These are phyloP conservation scores for Chloropsis hardwickii DNA, from an alignment of 2,113 vertebrate genomes.

Conservation along the genomic window DNA sequence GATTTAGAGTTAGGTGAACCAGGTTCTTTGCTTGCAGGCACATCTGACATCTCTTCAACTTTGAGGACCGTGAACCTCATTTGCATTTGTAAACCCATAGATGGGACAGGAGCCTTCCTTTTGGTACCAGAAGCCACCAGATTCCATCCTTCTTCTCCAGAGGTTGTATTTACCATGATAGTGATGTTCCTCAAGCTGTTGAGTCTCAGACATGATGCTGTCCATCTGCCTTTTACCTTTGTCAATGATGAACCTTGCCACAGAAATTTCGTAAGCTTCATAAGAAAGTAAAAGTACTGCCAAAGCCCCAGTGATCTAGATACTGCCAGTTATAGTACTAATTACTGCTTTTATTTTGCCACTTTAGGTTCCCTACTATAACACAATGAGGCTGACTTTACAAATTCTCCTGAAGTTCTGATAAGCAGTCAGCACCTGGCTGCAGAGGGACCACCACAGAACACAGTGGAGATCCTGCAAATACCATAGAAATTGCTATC, in stretches of 20 bases:
- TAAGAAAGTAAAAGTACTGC: background rate
- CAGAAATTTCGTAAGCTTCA: background rate
- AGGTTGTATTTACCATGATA: background rate
- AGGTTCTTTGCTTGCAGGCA: background rate
- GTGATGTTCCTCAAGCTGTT: background rate
- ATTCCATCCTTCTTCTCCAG: background rate
- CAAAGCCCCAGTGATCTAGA: background rate
- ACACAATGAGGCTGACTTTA: background rate
- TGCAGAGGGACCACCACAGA: background rate
- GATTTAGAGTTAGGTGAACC: background rate
- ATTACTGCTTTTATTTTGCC: background rate
- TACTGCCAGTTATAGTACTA: background rate
- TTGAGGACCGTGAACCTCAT: background rate
- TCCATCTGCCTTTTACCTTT: background rate
- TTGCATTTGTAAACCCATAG: background rate
- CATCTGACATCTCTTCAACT: background rate
- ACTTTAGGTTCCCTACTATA: background rate
- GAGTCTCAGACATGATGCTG: background rate
- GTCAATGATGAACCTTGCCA: background rate
- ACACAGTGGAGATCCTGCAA: background rate
- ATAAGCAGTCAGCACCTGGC: background rate
- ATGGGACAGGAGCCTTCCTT: background rate
- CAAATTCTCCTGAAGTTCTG: background rate
- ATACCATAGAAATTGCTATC: background rate
- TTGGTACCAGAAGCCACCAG: background rate